Base-by-base conservation (phyloP, 2,113 vertebrate genomes). In the Sturnus vulgaris region DNA sequence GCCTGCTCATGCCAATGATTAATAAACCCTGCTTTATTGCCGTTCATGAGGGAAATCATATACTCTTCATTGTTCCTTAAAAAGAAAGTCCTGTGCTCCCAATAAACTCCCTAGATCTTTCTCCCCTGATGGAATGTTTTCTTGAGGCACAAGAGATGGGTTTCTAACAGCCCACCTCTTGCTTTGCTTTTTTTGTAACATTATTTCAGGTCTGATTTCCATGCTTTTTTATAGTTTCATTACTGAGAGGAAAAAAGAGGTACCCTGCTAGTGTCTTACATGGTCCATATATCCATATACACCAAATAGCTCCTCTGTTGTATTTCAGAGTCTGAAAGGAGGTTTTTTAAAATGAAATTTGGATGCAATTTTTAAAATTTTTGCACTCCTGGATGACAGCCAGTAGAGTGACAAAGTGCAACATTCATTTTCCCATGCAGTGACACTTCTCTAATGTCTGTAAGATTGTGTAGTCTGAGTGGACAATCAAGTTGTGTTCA, bases 11-110 rank as follows among this genome's bases (percentile, higher is more conserved):
- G 30, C 3, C 33, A 59, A 2, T 50, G 31, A 23, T 55, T 63
- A 71, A 64, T 53, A 83, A 77, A 61, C 10, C 10, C 21, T 9
- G 10, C 5, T 65, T 61, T 31, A 19, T 46, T 81, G 50, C 28
- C 0, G 0, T 90, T 87, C 44, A 44, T 1, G 4, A 25, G 25
- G 49, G 30, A 80, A 68, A 7, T 46, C 3, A 2, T 61, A 39
- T 15, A 39, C 13, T 69, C 7, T 21, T 73, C 24, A 57, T 49
- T 4, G 18, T 31, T 88, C 56, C n/a, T 57, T 42, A 16, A 27
- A 65, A 70, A 68, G n/a, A 11, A 46, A 27, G 39, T 88, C 23
- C 11, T 65, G 2, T 63, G 16, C 12, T 72, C 9, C 3, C 31
- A 71, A 7, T 31, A 25, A 53, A 37, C 13, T 77, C 15, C 4